These are phyloP conservation scores for Andrena camellia DNA, from an alignment of 2,888 invertebrate genomes.

Conservation along the genomic window DNA sequence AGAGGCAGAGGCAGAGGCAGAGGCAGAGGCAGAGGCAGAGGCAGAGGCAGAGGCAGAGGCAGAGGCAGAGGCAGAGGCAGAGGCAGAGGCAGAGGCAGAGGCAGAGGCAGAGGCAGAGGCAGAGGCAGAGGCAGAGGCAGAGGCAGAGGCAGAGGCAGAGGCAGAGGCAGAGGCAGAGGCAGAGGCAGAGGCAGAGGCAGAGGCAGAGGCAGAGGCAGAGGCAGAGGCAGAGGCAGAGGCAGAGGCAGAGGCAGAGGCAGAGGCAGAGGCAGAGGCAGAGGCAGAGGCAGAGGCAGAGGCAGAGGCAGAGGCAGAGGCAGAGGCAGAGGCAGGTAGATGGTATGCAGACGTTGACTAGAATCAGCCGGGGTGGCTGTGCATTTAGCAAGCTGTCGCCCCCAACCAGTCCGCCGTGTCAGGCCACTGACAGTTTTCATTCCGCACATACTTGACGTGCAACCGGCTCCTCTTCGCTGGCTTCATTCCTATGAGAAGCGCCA, in stretches of 20 bases:
- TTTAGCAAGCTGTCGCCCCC: slow-evolving; percentile 80
- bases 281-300: slow-evolving; percentile 25
- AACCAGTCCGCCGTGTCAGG: slow-evolving; percentile 76
- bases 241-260: slow-evolving; percentile 12
- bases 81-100: slow-evolving; percentile 9
- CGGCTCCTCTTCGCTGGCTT: slow-evolving; percentile 71
- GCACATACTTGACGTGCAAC: slow-evolving; percentile 76
- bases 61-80: slow-evolving; percentile 10
- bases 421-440: slow-evolving; percentile 81
- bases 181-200: slow-evolving; percentile 4
- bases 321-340: slow-evolving; percentile 62
- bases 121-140: slow-evolving; percentile 1
- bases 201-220: slow-evolving; percentile 5
- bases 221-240: slow-evolving; percentile 8
- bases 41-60: slow-evolving; percentile 8
- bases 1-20: slow-evolving; percentile 27
- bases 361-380: slow-evolving; percentile 75
- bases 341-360: slow-evolving; percentile 72
- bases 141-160: not conserved
- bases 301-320: slow-evolving; percentile 19
- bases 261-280: slow-evolving; percentile 30
- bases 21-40: slow-evolving; percentile 23
- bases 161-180: slow-evolving; percentile 5
- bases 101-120: slow-evolving; percentile 6
- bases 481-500: slow-evolving; percentile 64